Evolutionary conservation across 2,113 vertebrate genomes (phyloP), one percentile per base, ranked within the genome.

Genomic region (Strix uralensis): DNA sequence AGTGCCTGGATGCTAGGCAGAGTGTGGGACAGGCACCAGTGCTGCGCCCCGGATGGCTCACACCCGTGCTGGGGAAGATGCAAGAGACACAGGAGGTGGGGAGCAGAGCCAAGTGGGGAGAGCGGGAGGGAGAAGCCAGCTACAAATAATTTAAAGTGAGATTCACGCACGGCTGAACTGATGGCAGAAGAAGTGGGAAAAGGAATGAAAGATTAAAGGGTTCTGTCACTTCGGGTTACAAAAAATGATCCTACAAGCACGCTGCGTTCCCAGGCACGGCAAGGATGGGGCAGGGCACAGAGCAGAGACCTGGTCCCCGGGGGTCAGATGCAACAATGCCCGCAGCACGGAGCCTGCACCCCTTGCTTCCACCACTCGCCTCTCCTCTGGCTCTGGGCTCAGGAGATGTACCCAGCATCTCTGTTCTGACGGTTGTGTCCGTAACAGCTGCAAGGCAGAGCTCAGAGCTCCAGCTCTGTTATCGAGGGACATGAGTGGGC

Each of bases 201-300:
- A 98, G 98, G 98, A 98, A 99, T 99, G 96, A 99, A 99, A 99
- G 98, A 98, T 99, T 99, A 97, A 99, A 98, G 97, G 98, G 98
- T 98, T 98, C 98, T 99, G 99, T 99, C 99, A 98, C 98, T 98
- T 98, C 96, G 34, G 97, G 98, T 99, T 98, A 98, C 97, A 97
- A 97, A 98, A 86, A 96, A 95, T 67, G 82, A 98, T 98, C 98
- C 98, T 91, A 98, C 95, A 95, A 98, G 98, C 98, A 98, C 97
- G 91, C 96, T 98, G 98, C 88, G 21, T 98, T 98, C 93, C 83
- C 97, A 97, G 97, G 98, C 97, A 98, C 36, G 23, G 96, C 83
- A 93, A 96, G 98, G 98, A 98, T 97, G 98, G 97, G 96, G 98
- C 97, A 98, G 98, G 97, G 95, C n/a, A 30, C 97, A 97, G 97